A percentile compares a stretch with the other conserved stretches of the same genome.
These are phyloP conservation scores for Aelia acuminata DNA, from an alignment of 2,888 invertebrate species.

Conservation along the genomic window DNA sequence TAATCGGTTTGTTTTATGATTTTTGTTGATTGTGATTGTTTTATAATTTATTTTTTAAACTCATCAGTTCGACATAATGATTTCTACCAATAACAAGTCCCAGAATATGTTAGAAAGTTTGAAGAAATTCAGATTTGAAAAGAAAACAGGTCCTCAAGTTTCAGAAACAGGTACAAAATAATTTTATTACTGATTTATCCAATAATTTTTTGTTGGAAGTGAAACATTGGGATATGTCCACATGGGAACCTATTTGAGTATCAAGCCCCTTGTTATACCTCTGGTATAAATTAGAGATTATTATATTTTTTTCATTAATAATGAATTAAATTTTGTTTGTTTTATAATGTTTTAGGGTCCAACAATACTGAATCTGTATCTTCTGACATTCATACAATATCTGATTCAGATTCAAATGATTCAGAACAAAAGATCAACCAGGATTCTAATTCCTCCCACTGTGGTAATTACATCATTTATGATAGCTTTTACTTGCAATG, in stretches of 20 bases:
- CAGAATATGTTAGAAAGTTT: constrained; percentile 74
- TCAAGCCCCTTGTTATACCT: not conserved
- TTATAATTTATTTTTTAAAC: constrained; percentile 44
- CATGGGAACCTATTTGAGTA: constrained; percentile 29
- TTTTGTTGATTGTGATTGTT: constrained; percentile 4
- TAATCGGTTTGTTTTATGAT: constrained; percentile 3
- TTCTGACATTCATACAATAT: constrained; percentile 3
- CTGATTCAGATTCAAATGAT: constrained; percentile 43
- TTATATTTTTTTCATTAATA: not conserved
- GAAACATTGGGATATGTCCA: not conserved
- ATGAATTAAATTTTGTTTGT: not conserved
- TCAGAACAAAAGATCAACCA: constrained; percentile 12
- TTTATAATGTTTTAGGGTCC: constrained; percentile 31
- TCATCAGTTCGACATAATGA: constrained; percentile 54
- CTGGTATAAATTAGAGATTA: not conserved
- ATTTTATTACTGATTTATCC: not conserved
- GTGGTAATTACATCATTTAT: constrained; percentile 21
- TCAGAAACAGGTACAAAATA: constrained; percentile 15
- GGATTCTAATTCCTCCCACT: not conserved
- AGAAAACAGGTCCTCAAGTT: constrained; percentile 70
- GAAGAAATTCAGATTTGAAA: constrained; percentile 80
- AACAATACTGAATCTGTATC: constrained; percentile 31
- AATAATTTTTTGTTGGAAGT: not conserved
- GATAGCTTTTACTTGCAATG: not conserved
- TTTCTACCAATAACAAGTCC: constrained; percentile 57